Evolutionary conservation across 2,797 vertebrate genomes (phyloP).

Genomic region (Urosaurus nigricauda): DNA sequence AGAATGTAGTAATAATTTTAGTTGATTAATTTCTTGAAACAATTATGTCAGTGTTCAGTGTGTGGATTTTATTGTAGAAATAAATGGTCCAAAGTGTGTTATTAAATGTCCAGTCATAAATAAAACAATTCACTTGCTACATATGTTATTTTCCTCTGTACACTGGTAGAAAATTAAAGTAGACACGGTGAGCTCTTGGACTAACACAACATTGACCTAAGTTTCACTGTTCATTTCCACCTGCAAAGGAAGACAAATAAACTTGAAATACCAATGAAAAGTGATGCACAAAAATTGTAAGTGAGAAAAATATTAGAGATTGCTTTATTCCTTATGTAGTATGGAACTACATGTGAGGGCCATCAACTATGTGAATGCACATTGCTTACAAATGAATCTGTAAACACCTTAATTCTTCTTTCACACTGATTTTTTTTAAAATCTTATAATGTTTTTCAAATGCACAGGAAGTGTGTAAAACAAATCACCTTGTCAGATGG

Average conservation of each 20-base stretch:
- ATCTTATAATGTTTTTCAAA: too few relatives aligned
- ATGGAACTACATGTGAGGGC: not conserved
- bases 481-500: not conserved
- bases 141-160: not conserved
- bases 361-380: not conserved
- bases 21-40: not conserved
- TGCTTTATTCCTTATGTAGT: not conserved
- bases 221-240: not conserved
- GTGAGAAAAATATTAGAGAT: not conserved
- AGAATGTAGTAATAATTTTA: too few relatives aligned
- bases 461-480: not conserved
- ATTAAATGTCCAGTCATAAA: not conserved
- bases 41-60: not conserved
- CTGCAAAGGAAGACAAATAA: not conserved
- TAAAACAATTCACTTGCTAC: not conserved
- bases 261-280: not conserved
- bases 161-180: not conserved
- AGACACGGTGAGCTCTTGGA: not conserved
- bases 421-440: too few relatives aligned
- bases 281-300: not conserved
- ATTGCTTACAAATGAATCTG: too few relatives aligned
- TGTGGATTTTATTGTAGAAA: not conserved
- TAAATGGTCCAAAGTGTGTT: not conserved
- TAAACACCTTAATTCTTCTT: not conserved
- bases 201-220: not conserved